These are phyloP conservation scores for Poeciliopsis infans DNA, from an alignment of 2,797 vertebrate genomes.

Conservation along the genomic window DNA sequence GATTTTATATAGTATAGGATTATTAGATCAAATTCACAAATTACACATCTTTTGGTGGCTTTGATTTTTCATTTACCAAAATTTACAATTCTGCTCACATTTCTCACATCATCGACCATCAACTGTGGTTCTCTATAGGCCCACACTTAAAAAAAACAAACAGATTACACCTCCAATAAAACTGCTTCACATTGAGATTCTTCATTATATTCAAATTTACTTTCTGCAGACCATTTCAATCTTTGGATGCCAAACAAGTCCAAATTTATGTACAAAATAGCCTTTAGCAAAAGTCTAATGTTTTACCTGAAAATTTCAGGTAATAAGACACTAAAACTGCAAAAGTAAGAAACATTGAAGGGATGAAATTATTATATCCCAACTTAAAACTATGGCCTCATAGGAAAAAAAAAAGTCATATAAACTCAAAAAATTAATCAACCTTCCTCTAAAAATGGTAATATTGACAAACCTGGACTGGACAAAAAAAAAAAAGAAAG, in stretches of 20 bases:
- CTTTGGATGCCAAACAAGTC: background rate
- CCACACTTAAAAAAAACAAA: background rate
- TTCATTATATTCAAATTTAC: background rate
- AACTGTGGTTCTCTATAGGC: background rate
- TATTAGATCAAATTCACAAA: background rate
- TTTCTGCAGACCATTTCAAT: background rate
- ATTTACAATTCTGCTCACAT: background rate
- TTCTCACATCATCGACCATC: background rate
- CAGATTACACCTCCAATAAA: background rate
- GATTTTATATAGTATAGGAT: background rate
- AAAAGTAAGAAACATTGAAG: background rate
- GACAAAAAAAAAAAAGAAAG: background rate
- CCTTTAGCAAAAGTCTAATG: background rate
- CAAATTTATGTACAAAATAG: background rate
- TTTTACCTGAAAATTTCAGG: background rate
- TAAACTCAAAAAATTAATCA: background rate
- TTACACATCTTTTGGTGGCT: background rate
- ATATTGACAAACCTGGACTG: background rate
- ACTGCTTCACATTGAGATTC: background rate
- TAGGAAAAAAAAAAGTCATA: background rate
- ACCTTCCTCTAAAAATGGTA: background rate
- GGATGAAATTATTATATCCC: background rate
- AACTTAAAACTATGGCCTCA: background rate
- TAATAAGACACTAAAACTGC: background rate
- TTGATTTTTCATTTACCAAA: background rate